Conservation (phyloP, 1,140 invertebrate genomes). For the Aplysia californica region DNA sequence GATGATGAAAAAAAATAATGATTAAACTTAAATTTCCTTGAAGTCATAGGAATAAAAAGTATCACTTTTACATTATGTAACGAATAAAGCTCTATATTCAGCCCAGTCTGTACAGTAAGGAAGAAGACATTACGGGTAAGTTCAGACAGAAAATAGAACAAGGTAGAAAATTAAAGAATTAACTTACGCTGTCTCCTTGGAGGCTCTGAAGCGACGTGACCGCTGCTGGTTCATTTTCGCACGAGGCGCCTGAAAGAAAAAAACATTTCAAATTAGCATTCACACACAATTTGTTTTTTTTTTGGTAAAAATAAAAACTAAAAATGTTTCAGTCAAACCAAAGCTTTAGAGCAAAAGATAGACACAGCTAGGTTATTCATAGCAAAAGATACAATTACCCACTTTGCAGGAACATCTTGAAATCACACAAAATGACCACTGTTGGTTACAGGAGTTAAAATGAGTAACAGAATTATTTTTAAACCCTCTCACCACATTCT, state of each 20-base stretch:
- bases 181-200: constrained; percentile 85
- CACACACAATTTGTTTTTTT: background rate
- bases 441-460: background rate
- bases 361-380: no score
- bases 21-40: no score
- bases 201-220: constrained; percentile 94
- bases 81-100: no score
- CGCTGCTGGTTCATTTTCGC: constrained; percentile 99
- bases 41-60: no score
- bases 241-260: constrained; percentile 81
- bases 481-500: background rate
- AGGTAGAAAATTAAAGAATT: no score
- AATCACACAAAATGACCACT: background rate
- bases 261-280: no score
- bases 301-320: background rate
- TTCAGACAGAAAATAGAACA: no score
- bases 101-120: no score
- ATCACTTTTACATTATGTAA: no score
- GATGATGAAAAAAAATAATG: background rate
- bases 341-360: background rate
- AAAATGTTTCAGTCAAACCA: background rate
- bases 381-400: no score
- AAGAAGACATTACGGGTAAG: no score
- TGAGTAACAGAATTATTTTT: background rate
- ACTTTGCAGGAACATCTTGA: no score